Evolutionary conservation across 2,797 vertebrate species (phyloP).

Genomic region (Coregonus suidteri): DNA sequence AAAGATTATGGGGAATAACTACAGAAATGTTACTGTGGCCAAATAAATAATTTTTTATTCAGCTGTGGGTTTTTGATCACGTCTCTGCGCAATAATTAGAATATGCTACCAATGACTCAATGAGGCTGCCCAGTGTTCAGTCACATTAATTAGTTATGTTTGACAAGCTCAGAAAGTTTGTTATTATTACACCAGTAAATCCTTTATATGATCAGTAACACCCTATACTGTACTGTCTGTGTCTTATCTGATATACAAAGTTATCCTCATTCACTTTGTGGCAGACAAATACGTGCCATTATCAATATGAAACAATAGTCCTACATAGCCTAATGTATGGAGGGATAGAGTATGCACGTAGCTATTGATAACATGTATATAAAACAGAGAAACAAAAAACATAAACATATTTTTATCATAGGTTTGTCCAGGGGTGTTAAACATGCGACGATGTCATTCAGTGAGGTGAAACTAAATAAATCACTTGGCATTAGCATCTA

Average conservation of each 20-base stretch:
- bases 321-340: background rate
- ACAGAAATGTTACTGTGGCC: background rate
- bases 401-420: no score
- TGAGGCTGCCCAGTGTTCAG: background rate
- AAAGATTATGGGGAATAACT: background rate
- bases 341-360: no score
- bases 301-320: background rate
- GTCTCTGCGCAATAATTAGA: background rate
- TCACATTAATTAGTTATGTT: background rate
- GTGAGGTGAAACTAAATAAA: background rate
- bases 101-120: background rate
- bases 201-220: background rate
- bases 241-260: background rate
- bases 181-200: background rate
- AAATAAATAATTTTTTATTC: background rate
- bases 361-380: no score
- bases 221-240: background rate
- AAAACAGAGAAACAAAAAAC: background rate
- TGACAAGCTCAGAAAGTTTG: background rate
- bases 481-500: background rate
- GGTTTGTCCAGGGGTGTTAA: background rate
- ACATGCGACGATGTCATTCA: background rate
- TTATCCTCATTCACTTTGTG: background rate
- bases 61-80: background rate
- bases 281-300: background rate